phyloP scores from a whole-genome alignment of 2,888 invertebrate genomes.

The Lymantria dispar region DNA sequence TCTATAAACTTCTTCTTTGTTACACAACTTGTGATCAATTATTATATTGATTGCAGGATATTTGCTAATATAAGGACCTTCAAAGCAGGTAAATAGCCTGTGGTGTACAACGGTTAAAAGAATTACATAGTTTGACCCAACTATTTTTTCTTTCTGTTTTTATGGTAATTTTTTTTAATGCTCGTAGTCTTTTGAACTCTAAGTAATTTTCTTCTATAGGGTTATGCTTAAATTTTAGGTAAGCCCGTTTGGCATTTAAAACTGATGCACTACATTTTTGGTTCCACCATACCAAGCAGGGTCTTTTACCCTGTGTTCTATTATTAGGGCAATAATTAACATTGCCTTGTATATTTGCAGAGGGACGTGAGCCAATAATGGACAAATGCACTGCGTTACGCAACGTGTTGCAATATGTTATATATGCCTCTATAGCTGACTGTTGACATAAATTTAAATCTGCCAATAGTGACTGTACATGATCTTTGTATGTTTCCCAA shows the following conservation, averaged over 20 bases:
- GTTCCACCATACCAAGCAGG: background rate
- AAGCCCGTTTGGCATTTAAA: conserved; percentile 1
- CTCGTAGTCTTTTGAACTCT: background rate
- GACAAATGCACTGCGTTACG: background rate
- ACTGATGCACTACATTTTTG: conserved; percentile 1
- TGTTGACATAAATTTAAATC: too few relatives aligned
- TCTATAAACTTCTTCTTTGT: too few relatives aligned
- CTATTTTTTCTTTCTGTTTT: background rate
- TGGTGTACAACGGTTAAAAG: conserved; percentile 3
- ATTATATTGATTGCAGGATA: too few relatives aligned
- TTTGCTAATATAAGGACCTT: too few relatives aligned
- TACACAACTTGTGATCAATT: too few relatives aligned
- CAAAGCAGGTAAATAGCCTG: too few relatives aligned
- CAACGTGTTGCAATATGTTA: background rate
- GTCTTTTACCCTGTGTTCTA: background rate
- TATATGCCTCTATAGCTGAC: too few relatives aligned
- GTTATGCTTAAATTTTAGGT: conserved; percentile 2
- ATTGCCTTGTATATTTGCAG: background rate
- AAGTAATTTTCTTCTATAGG: background rate
- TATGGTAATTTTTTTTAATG: too few relatives aligned
- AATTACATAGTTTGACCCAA: conserved; percentile 1
- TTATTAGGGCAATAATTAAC: background rate
- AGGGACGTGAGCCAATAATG: background rate
- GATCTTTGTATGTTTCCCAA: too few relatives aligned
- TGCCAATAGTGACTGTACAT: too few relatives aligned